A percentile compares a stretch with the other conserved stretches of the same genome.
Conservation (phyloP, 2,113 vertebrate genomes). For the Oophaga pumilio region DNA sequence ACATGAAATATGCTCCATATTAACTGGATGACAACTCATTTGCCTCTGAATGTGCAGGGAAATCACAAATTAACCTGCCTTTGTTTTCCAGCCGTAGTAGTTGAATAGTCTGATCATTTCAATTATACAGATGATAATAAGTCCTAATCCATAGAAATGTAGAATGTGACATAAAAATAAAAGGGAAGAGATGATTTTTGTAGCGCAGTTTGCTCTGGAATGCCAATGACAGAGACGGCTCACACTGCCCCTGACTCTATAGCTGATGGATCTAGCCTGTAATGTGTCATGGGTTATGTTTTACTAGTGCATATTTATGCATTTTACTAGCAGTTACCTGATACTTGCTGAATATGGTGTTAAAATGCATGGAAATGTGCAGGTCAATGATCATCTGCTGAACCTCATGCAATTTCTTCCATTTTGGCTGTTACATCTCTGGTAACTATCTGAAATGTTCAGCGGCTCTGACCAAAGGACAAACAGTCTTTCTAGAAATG, state of each 20-base stretch:
- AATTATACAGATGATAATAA: slow-evolving; percentile 95
- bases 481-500: too few relatives aligned
- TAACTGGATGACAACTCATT: slow-evolving; percentile 99
- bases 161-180: slow-evolving; percentile 32
- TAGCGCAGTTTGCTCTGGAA: neutral
- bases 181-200: neutral
- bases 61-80: slow-evolving; percentile 99
- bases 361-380: neutral
- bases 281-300: neutral
- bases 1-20: slow-evolving; percentile 99
- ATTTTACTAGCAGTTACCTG: neutral
- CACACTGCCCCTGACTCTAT: neutral
- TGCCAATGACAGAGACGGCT: neutral
- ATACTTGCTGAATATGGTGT: neutral
- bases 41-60: slow-evolving; percentile 98
- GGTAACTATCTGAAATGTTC: too few relatives aligned
- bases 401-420: too few relatives aligned
- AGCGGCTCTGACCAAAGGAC: too few relatives aligned
- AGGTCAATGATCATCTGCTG: too few relatives aligned
- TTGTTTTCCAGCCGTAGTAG: slow-evolving; percentile 91
- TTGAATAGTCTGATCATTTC: slow-evolving; percentile 88
- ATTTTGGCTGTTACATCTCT: too few relatives aligned
- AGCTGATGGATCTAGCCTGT: neutral
- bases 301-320: neutral
- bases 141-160: slow-evolving; percentile 84